phyloP scores from a whole-genome alignment of 2,888 invertebrate species.

The Euproctis similis region DNA sequence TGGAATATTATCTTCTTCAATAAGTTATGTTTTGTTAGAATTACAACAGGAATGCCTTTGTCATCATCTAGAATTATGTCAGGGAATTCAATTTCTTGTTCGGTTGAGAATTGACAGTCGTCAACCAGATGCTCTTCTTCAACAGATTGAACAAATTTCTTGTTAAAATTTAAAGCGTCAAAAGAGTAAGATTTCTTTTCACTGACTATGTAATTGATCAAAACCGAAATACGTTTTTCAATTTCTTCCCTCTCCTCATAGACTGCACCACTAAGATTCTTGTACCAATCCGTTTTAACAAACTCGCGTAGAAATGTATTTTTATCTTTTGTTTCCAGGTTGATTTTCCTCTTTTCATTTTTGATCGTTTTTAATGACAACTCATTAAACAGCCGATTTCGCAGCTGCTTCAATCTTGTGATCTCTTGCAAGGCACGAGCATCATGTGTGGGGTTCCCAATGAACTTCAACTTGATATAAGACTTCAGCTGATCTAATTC shows the following conservation, averaged over 20 bases:
- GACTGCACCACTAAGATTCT: conserved; percentile 11
- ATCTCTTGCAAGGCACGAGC: conserved; percentile 25
- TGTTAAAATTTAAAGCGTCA: conserved; percentile 1
- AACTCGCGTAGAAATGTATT: conserved; percentile 22
- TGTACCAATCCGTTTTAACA: conserved; percentile 25
- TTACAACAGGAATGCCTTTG: conserved; percentile 1
- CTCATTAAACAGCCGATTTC: conserved; percentile 22
- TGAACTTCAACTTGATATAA: conserved; percentile 33
- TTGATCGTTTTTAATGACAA: conserved; percentile 4
- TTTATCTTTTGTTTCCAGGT: conserved; percentile 23
- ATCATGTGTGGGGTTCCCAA: conserved; percentile 17
- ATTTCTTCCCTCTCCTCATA: conserved; percentile 21
- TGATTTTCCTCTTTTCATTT: conserved; percentile 1
- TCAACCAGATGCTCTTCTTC: neutral
- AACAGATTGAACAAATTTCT: neutral
- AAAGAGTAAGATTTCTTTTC: conserved; percentile 12
- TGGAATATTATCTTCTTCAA: neutral
- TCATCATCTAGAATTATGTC: conserved; percentile 3
- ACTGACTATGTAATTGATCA: conserved; percentile 36
- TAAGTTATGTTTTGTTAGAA: conserved; percentile 2
- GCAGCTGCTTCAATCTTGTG: conserved; percentile 26
- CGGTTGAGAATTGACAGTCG: neutral
- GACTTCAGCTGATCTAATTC: conserved; percentile 30
- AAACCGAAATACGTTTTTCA: conserved; percentile 31
- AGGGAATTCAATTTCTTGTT: conserved; percentile 3